Base-by-base conservation (phyloP, 2,797 vertebrate genomes). In the Taeniopygia guttata region DNA sequence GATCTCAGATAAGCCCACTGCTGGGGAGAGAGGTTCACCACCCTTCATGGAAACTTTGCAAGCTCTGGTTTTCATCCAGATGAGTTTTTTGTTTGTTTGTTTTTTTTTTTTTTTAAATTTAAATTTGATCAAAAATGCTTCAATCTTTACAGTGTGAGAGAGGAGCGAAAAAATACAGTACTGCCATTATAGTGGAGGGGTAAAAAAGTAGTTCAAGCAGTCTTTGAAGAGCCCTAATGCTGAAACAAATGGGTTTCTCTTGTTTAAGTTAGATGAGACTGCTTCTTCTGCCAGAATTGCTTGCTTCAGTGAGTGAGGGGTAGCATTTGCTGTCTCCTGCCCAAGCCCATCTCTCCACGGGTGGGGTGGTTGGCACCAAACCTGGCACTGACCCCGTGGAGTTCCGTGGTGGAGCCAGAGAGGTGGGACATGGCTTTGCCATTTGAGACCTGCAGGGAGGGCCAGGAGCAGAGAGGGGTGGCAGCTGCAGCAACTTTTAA, bases 31-130 rank as follows among this genome's bases (percentile, higher is more conserved):
- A 92, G 51, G 66, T 58, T 93, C 85, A 78, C 48, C 68, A 87
- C 52, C 36, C 60, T 72, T 54, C 34, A 27, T 69, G 74, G 77
- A 88, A 89, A 94, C 48, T 81, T 54, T 52, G 19, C 32, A 81
- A 89, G 56, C 32, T 82, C 81, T 90, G 74, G 34, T 84, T 73
- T 95, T 84, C 81, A 70, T 91, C 90, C 83, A 79, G 69, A 77
- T 46, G 25, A 49, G 22, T 40, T 18, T 45, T 76, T 45, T 38
- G n/a, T 38, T 38, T 56, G n/a, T n/a, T n/a, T n/a, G n/a, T n/a
- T n/a, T n/a, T n/a, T n/a, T n/a, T 72, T 25, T 49, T 59, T 34
- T n/a, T n/a, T n/a, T 21, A 14, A 29, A 72, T 36, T 72, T 68
- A 30, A 64, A 67, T 85, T 86, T 69, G 63, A 84, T 22, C 17